Conservation (phyloP, 2,888 invertebrate species). For the Polyommatus icarus region DNA sequence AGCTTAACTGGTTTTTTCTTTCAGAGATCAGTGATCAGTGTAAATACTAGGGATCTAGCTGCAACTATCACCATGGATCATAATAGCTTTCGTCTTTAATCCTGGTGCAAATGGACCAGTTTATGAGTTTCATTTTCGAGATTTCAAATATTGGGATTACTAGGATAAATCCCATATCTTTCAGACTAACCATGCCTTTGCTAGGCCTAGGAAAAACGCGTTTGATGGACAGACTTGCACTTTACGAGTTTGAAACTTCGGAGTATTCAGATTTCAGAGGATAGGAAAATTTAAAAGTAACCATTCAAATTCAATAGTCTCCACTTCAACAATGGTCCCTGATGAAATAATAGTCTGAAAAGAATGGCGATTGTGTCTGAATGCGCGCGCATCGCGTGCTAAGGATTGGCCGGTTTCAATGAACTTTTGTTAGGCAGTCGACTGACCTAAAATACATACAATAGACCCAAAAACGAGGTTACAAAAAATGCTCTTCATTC, state of each 20-base stretch:
- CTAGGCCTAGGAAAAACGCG: too few relatives aligned
- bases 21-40: too few relatives aligned
- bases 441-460: conserved; percentile 17
- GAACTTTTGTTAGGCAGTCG: neutral
- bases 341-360: neutral
- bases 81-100: too few relatives aligned
- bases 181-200: too few relatives aligned
- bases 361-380: conserved; percentile 4
- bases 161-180: too few relatives aligned
- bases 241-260: neutral
- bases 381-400: conserved; percentile 11
- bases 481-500: neutral
- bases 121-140: too few relatives aligned
- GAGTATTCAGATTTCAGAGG: neutral
- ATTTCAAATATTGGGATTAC: too few relatives aligned
- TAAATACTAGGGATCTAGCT: too few relatives aligned
- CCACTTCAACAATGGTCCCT: neutral
- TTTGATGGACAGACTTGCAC: too few relatives aligned
- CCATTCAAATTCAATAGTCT: neutral
- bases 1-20: too few relatives aligned
- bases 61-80: too few relatives aligned
- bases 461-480: neutral
- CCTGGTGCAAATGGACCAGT: too few relatives aligned
- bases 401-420: neutral
- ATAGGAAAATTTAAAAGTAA: neutral